Conservation (phyloP, 2,888 invertebrate genomes). For the Euproctis similis region DNA sequence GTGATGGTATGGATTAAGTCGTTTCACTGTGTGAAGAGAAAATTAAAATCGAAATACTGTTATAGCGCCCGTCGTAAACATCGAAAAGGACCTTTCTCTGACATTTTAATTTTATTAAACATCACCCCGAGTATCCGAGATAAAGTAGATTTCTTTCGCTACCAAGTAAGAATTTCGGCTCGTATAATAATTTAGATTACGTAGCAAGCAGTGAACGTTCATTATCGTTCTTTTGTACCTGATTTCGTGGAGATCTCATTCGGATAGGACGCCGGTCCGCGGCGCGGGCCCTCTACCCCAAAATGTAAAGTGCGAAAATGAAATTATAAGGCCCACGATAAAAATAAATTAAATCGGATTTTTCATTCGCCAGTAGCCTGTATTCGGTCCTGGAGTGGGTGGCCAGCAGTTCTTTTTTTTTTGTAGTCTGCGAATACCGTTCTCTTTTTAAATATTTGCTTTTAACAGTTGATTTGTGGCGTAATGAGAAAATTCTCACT, state of each 20-base stretch:
- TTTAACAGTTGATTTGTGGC: slow-evolving; percentile 73
- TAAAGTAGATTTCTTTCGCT: slow-evolving; percentile 73
- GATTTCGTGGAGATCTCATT: slow-evolving; percentile 75
- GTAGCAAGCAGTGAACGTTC: slow-evolving; percentile 74
- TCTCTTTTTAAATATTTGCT: slow-evolving; percentile 72
- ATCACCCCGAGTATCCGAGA: slow-evolving; percentile 60
- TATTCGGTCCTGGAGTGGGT: too few relatives aligned
- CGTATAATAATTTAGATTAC: slow-evolving; percentile 76
- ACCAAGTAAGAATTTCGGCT: slow-evolving; percentile 72
- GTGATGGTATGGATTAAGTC: slow-evolving; percentile 32
- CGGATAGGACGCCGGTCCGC: slow-evolving; percentile 72
- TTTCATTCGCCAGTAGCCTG: slow-evolving; percentile 70
- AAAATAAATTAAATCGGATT: slow-evolving; percentile 77
- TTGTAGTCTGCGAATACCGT: slow-evolving; percentile 68
- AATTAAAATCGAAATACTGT: slow-evolving; percentile 60
- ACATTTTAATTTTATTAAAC: slow-evolving; percentile 73
- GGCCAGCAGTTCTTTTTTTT: too few relatives aligned
- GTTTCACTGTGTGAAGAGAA: slow-evolving; percentile 38
- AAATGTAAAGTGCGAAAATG: slow-evolving; percentile 77
- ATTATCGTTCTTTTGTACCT: slow-evolving; percentile 76
- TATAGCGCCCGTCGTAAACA: slow-evolving; percentile 55
- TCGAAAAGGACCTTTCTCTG: slow-evolving; percentile 51
- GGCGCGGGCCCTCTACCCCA: slow-evolving; percentile 66
- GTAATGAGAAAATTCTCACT: slow-evolving; percentile 70
- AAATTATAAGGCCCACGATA: slow-evolving; percentile 76